Evolutionary conservation across 2,888 invertebrate species (phyloP).

Genomic region (Geophilus truncorum): DNA sequence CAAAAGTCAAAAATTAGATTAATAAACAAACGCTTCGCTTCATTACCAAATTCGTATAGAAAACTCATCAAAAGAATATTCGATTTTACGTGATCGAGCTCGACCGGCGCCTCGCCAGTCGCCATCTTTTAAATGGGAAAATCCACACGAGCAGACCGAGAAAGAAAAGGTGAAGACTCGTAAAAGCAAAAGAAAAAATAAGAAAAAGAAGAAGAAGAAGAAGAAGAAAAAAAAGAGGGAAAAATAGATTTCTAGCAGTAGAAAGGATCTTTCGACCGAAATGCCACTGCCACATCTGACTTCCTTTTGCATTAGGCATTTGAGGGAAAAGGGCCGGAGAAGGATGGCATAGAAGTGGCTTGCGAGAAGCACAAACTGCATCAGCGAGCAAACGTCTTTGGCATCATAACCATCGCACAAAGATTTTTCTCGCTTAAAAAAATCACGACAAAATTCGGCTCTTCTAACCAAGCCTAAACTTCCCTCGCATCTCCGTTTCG

Average conservation of each 20-base stretch:
- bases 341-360: not conserved
- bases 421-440: not conserved
- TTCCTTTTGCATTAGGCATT: conserved; percentile 2
- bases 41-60: not conserved
- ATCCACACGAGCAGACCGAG: not conserved
- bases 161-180: no score
- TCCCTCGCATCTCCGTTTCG: not conserved
- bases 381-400: conserved; percentile 4
- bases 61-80: not conserved
- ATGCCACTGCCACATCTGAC: not conserved
- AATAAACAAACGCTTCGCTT: not conserved
- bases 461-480: not conserved
- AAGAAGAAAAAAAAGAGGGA: not conserved
- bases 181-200: no score
- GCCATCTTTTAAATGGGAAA: not conserved
- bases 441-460: not conserved
- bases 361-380: not conserved
- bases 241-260: not conserved
- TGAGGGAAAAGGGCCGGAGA: not conserved
- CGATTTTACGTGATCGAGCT: not conserved
- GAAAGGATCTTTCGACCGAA: no score
- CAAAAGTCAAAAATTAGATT: not conserved
- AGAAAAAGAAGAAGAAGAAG: no score
- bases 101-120: not conserved
- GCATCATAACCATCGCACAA: not conserved